Base-by-base conservation (phyloP, 2,797 vertebrate species). In the Neosilurus hyrtlii region DNA sequence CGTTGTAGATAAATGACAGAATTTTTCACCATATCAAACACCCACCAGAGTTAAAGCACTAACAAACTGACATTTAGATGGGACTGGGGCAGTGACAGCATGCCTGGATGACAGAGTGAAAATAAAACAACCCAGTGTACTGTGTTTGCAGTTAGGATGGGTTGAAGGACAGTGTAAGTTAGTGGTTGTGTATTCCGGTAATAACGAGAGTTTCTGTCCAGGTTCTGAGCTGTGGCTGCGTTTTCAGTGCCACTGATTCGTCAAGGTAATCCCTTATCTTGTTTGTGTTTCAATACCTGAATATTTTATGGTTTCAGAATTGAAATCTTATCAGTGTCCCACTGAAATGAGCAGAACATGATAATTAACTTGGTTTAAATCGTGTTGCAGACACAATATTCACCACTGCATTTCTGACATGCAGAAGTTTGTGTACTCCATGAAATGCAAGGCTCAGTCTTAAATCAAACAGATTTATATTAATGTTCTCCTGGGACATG, bases 21-120 rank as follows among this genome's bases (percentile, higher is more conserved):
- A 62, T 72, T 15, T 77, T 52, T 54, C n/a, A n/a, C 43, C 37
- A 75, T 24, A 80, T 63, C 57, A 80, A 68, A 80, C 83, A 35
- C 18, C 26, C 4, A 1, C 22, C 11, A 66, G 52, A 73, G 62
- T 14, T 22, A 9, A 9, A n/a, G 26, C 2, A 57, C 9, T 24
- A 68, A 54, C 52, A 54, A n/a, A 11, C 11, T 57, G 26, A 68
- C 35, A 35, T 57, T 52, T 43, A 18, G 63, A 80, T 59, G 12
- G 35, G 37, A 67, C 18, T 0, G 26, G 24, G 26, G 11, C 30
- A 67, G 52, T 1, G 15, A 26, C 49, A 6, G 5, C 3, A 22
- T 8, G 22, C 37, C 37, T 43, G 37, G 37, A 43, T 62, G 75
- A 63, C 56, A 68, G 61, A 18, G 22, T 73, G 52, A 49, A 43